Evolutionary conservation across 2,797 vertebrate genomes (phyloP), one percentile per base, ranked within the genome.

Genomic region (Falco concolor): DNA sequence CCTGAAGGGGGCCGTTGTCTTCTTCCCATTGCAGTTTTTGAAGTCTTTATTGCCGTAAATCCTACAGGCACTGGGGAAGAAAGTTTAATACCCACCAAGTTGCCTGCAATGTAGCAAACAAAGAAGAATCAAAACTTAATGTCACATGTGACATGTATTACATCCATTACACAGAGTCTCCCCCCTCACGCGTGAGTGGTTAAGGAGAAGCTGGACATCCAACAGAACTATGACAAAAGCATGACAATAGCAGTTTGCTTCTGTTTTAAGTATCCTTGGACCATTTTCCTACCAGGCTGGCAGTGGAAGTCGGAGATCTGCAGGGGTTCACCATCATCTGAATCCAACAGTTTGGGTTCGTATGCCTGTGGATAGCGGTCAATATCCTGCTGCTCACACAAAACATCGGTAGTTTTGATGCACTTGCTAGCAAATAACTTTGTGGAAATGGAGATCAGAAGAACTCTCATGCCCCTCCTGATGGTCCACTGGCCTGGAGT

Each of bases 71-170:
- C 34, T 28, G 49, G 8, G 13, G 52, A 38, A 82, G 40, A 49
- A 82, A 44, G 40, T 81, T 81, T 53, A 73, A 64, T 60, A n/a
- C 17, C 19, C 12, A 25, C 20, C 17, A 79, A 34, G 17, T n/a
- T 87, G 53, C 24, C 45, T 87, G 74, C 67, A 59, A 0, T 2
- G 1, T 59, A 59, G 50, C 36, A 74, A 30, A 19, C 52, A 25
- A 57, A 65, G 49, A 21, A 19, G 38, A 47, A 30, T 45, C 5
- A 22, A 22, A 42, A 50, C 45, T 85, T 70, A 12, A 17, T 16
- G 34, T 86, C 1, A 1, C 0, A 0, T 36, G 24, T 87, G 67
- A 25, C 1, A 0, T 18, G 15, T 65, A 50, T 70, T 87, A n/a
- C 38, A 25, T 45, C 40, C 24, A 1, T 61, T 59, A 74, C 25